A percentile compares a stretch with the other conserved stretches of the same genome.
Conservation (phyloP, 2,113 vertebrate species). For the Anseranas semipalmata region DNA sequence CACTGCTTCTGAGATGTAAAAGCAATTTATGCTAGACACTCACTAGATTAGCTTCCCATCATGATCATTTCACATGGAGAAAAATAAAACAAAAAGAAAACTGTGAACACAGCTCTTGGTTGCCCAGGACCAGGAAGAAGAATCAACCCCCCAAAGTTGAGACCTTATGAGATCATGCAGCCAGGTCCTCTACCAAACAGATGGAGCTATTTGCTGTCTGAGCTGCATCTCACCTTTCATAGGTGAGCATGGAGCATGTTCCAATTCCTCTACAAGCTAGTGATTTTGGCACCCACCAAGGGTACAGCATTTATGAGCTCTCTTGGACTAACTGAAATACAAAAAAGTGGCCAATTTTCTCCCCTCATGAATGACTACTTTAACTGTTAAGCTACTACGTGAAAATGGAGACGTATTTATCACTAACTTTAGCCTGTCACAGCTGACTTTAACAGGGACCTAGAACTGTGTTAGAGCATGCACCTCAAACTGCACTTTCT, state of each 20-base stretch:
- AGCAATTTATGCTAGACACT: background rate
- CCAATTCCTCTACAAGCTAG: background rate
- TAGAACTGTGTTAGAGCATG: background rate
- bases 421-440: background rate
- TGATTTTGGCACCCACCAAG: background rate
- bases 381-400: background rate
- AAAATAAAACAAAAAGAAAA: background rate
- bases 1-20: background rate
- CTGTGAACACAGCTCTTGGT: background rate
- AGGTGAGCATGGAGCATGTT: background rate
- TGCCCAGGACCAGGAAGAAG: background rate
- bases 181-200: background rate
- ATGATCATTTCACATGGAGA: accelerated
- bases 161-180: background rate
- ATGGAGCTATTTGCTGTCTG: background rate
- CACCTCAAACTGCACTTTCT: background rate
- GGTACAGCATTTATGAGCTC: background rate
- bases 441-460: background rate
- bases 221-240: background rate
- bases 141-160: accelerated
- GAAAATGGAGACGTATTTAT: background rate
- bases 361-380: background rate
- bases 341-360: background rate
- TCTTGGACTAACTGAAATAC: background rate
- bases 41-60: background rate